Percentiles rank a stretch among this genome's conserved stretches.
Conservation (phyloP, 2,797 vertebrate genomes). For the Phrynocephalus guinanensis region DNA sequence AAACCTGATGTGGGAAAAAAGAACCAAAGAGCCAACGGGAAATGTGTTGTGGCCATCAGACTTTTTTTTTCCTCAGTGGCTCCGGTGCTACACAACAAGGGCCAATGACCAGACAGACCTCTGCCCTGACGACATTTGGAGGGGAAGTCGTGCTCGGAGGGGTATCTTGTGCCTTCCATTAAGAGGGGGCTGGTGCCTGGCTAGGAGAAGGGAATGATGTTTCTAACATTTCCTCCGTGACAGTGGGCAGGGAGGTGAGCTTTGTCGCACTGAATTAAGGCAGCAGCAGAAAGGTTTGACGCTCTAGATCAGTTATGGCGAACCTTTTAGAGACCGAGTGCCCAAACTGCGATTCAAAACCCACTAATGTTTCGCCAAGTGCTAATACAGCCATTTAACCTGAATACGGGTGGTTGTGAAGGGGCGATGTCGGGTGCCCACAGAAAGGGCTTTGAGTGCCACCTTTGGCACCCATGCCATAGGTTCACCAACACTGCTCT, state of each 20-base stretch:
- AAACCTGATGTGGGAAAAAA: slow-evolving; percentile 52
- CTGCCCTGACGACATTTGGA: slow-evolving; percentile 45
- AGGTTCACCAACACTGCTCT: too few species aligned
- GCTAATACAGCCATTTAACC: too few species aligned
- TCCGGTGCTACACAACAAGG: slow-evolving; percentile 54
- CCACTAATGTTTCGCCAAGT: too few species aligned
- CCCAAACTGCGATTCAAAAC: too few species aligned
- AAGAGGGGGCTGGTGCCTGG: slow-evolving; percentile 21
- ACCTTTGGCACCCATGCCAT: too few species aligned
- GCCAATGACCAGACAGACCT: background rate
- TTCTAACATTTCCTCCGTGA: slow-evolving; percentile 30
- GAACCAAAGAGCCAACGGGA: slow-evolving; percentile 60
- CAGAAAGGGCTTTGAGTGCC: too few species aligned
- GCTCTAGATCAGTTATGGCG: background rate
- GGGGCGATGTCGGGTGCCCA: too few species aligned
- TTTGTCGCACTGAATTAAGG: background rate
- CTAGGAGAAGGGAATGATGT: slow-evolving; percentile 44
- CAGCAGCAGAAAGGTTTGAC: background rate
- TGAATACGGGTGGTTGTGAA: too few species aligned
- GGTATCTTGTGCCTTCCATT: background rate
- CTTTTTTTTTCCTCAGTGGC: slow-evolving; percentile 62
- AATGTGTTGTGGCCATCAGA: slow-evolving; percentile 62
- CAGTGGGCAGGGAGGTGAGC: background rate
- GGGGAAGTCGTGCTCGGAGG: slow-evolving; percentile 12
- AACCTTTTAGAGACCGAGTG: too few species aligned